These are phyloP conservation scores for Peromyscus leucopus DNA, from an alignment of 2,113 vertebrate species.

Conservation along the genomic window DNA sequence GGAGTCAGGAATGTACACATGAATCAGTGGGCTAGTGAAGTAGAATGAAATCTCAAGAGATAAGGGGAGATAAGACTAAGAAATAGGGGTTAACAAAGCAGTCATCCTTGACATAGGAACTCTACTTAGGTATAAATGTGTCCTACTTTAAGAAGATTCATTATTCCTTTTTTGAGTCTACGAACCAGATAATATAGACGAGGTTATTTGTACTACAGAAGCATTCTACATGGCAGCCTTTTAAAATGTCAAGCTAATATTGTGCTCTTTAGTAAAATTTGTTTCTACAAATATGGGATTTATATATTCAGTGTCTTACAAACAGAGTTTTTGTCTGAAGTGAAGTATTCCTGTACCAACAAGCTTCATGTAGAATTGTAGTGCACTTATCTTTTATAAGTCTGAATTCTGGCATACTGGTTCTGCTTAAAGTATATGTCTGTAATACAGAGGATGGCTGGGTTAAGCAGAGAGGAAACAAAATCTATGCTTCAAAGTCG, in stretches of 20 bases:
- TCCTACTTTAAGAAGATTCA: slow-evolving; percentile 40
- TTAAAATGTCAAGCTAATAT: slow-evolving; percentile 48
- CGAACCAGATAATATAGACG: slow-evolving; percentile 11
- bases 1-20: background rate
- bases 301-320: slow-evolving; percentile 59
- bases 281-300: slow-evolving; percentile 52
- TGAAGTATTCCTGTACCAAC: background rate
- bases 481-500: slow-evolving; percentile 50
- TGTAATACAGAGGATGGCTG: background rate
- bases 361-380: slow-evolving; percentile 31
- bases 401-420: slow-evolving; percentile 4
- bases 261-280: slow-evolving; percentile 45
- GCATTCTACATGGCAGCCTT: slow-evolving; percentile 43
- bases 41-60: slow-evolving; percentile 25
- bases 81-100: slow-evolving; percentile 40
- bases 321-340: slow-evolving; percentile 21
- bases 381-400: slow-evolving; percentile 44
- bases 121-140: background rate
- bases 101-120: slow-evolving; percentile 39
- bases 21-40: slow-evolving; percentile 8
- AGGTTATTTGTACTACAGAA: slow-evolving; percentile 35
- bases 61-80: background rate
- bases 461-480: background rate
- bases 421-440: slow-evolving; percentile 43
- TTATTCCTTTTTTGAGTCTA: background rate